Percentiles rank a stretch among this genome's conserved stretches.
Evolutionary conservation across 2,888 invertebrate species (phyloP).

Genomic region (Malacosoma neustria): DNA sequence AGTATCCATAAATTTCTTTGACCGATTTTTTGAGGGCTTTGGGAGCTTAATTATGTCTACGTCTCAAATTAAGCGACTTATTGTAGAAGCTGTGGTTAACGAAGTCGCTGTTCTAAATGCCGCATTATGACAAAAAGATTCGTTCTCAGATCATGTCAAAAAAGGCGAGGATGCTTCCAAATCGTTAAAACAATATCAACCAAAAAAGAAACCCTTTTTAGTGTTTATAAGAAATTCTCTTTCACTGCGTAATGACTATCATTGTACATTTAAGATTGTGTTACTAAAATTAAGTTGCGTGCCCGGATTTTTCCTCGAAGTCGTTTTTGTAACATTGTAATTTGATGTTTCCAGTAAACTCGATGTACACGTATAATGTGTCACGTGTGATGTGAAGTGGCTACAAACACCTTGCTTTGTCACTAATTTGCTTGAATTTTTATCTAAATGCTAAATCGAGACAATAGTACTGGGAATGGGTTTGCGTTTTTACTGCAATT

Average conservation of each 20-base stretch:
- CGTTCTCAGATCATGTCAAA: constrained; percentile 36
- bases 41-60: constrained; percentile 62
- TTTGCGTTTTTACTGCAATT: constrained; percentile 41
- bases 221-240: constrained; percentile 40
- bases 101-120: constrained; percentile 41
- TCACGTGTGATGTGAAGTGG: constrained; percentile 31
- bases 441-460: constrained; percentile 59
- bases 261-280: constrained; percentile 31
- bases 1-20: constrained; percentile 46
- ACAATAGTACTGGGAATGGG: constrained; percentile 48
- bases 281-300: constrained; percentile 29
- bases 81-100: constrained; percentile 53
- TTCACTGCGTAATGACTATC: constrained; percentile 29
- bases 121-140: constrained; percentile 57
- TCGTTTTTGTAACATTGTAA: constrained; percentile 26
- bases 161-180: constrained; percentile 23
- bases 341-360: constrained; percentile 31
- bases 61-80: constrained; percentile 65
- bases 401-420: constrained; percentile 46
- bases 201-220: constrained; percentile 39
- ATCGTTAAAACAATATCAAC: constrained; percentile 46
- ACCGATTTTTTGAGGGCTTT: constrained; percentile 49
- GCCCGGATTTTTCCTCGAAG: constrained; percentile 29
- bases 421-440: constrained; percentile 38
- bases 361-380: constrained; percentile 23